Base-by-base conservation (phyloP, 2,113 vertebrate species). In the Menidia beryllina region DNA sequence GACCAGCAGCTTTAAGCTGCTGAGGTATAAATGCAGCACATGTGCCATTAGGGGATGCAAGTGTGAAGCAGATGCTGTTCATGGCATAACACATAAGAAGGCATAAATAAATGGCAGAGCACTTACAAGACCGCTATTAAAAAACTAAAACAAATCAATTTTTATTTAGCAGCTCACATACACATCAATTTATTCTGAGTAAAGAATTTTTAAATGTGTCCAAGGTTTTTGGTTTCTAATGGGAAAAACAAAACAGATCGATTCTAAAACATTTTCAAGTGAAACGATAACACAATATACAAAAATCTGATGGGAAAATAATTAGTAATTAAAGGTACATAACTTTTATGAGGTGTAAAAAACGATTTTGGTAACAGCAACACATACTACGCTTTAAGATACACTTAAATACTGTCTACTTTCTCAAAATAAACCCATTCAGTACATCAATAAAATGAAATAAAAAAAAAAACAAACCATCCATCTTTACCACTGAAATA, bases 1-100 rank as follows among this genome's bases (percentile, higher is more conserved):
- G 24, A 60, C 39, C 58, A 47, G 58, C 19, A 61, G 58, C 41
- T 45, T 45, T 27, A 61, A 47, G 19, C 15, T 26, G 43, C 24
- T 61, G 24, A 30, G 20, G 39, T 45, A 60, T 20, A 55, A 55
- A 47, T 47, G 24, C 43, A 27, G 25, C 58, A 47, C 24, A 45
- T 21, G 24, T 26, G 57, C 39, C 39, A 47, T 13, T 19, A 14
- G 23, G 5, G 10, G 11, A 55, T 30, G 27, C 30, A 36, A 55
- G 27, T 55, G 53, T 30, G 34, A 20, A 12, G 21, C 53, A 36
- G 53, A 55, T 36, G 53, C 34, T 19, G 41, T 45, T 7, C 41
- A 45, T 45, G 41, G n/a, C 17, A 55, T 55, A 21, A 55, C 27
- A 27, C 8, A 25, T 27, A n/a, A n/a, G n/a, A 41, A 41, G 12